Base-by-base conservation (phyloP, 2,113 vertebrate species). In the Ageneiosus marmoratus region DNA sequence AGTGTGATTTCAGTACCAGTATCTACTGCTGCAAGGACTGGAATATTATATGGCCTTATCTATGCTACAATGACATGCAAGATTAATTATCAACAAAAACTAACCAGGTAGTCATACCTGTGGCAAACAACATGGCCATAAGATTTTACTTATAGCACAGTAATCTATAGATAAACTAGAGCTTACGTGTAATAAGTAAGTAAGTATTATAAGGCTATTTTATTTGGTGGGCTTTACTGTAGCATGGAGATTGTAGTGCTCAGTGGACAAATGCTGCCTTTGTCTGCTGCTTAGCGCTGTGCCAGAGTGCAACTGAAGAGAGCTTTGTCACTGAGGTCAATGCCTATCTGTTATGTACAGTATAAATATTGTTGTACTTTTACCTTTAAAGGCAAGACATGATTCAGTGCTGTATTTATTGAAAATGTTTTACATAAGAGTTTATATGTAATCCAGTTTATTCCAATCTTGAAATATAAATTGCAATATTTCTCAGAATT, bases 341-440 rank as follows among this genome's bases (percentile, higher is more conserved):
- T 58, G 62, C 24, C 9, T 77, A 29, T 77, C 24, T 77, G 81
- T 69, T 29, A 55, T 78, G 37, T 41, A 73, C 46, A 76, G 15
- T 76, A 73, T 41, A 60, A 77, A 73, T n/a, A 62, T 24, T 58
- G 20, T 60, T 78, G 3, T 73, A 75, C 9, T 1, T 58, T 62
- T 77, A 70, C 44, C 55, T 11, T 60, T 58, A 46, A 46, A 55
- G 1, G 13, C 60, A 51, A 73, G 32, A 41, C 27, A 5, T 63
- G 56, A 56, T 80, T 75, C 37, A 67, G 58, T 81, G 65, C 41
- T 60, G 24, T 70, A 77, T 37, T 72, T 72, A 62, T 77, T 53
- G 16, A 48, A 29, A 48, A 79, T 79, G 58, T 67, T 86, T 80
- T 74, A 82, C 41, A 65, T 34, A 27, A 27, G 29, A 37, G 20